Evolutionary conservation across 1,140 invertebrate species (phyloP).

Genomic region (Microplitis mediator): DNA sequence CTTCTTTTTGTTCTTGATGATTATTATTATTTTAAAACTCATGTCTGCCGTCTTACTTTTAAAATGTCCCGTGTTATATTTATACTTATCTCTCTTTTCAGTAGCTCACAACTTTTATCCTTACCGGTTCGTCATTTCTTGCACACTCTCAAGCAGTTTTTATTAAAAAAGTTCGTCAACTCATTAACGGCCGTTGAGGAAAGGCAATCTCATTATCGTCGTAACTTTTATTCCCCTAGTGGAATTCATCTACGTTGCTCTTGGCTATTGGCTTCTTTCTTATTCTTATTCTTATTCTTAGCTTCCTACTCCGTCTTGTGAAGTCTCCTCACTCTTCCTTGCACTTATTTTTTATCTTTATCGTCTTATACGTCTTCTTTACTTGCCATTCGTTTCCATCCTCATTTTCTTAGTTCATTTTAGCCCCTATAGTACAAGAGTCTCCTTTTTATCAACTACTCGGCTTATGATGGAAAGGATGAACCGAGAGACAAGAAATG

Average conservation of each 20-base stretch:
- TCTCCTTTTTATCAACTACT: slow-evolving; percentile 4
- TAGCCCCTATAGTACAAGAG: not conserved
- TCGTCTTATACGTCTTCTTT: slow-evolving; percentile 15
- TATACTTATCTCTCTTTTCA: slow-evolving; percentile 6
- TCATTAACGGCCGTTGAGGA: slow-evolving; percentile 31
- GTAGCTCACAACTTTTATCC: not conserved
- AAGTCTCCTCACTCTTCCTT: not conserved
- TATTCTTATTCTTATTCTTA: not conserved
- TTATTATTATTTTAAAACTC: not conserved
- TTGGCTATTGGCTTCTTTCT: too few relatives aligned
- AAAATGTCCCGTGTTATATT: not conserved
- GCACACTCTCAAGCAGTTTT: slow-evolving; percentile 21
- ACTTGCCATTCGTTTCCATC: not conserved
- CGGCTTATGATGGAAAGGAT: slow-evolving; percentile 9
- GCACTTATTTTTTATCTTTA: slow-evolving; percentile 23
- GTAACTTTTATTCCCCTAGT: slow-evolving; percentile 23
- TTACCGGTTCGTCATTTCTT: not conserved
- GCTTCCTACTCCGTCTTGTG: not conserved
- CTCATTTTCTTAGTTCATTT: not conserved
- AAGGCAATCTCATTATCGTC: slow-evolving; percentile 34
- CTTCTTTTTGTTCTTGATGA: slow-evolving; percentile 1
- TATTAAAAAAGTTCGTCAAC: slow-evolving; percentile 36
- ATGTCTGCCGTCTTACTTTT: not conserved
- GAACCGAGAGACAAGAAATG: slow-evolving; percentile 2
- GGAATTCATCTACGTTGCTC: slow-evolving; percentile 16